Base-by-base conservation (phyloP, 2,113 vertebrate species). In the Ammospiza nelsoni region DNA sequence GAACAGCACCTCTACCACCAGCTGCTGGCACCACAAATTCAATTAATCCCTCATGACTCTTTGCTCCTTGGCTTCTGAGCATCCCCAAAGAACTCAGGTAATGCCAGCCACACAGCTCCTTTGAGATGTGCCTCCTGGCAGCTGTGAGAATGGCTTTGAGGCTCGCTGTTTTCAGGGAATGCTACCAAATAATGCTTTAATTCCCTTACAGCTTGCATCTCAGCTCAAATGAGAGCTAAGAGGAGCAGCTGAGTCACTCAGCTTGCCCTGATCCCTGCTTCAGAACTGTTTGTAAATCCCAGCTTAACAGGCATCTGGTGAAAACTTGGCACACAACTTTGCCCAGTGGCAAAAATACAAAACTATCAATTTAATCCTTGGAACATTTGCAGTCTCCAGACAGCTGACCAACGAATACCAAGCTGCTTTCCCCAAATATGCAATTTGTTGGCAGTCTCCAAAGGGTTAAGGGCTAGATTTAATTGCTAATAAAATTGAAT, bases 401-500 rank as follows among this genome's bases (percentile, higher is more conserved):
- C 35, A 76, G 78, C 25, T 4, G 2, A 87, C 62, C 69, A 94
- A 89, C 33, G 49, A 94, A 81, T 46, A 41, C 31, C 76, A 75
- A 82, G 61, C 62, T 72, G 62, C 44, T 87, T 84, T 76, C 28
- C 62, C 52, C 35, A n/a, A 81, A 79, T 43, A 78, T 33, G 62
- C 29, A 21, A 37, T 78, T 94, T 55, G 8, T 46, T 92, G 46
- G 41, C 2, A 6, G 51, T 67, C 66, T 90, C 43, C 54, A 66
- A 94, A 87, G 84, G 78, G 91, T 96, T 97, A 96, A 97, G 63
- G 51, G 43, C 66, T 66, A 89, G 41, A 85, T 62, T 71, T 89
- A 95, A 94, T 92, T 92, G 84, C 89, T 95, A 85, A 89, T 83
- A 76, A 94, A 95, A 46, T 54, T 49, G 35, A 86, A 75, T 57